Percentiles rank a stretch among this genome's conserved stretches.
These are phyloP conservation scores for Megaceryle maxima DNA, from an alignment of 2,113 vertebrate species.

Conservation along the genomic window DNA sequence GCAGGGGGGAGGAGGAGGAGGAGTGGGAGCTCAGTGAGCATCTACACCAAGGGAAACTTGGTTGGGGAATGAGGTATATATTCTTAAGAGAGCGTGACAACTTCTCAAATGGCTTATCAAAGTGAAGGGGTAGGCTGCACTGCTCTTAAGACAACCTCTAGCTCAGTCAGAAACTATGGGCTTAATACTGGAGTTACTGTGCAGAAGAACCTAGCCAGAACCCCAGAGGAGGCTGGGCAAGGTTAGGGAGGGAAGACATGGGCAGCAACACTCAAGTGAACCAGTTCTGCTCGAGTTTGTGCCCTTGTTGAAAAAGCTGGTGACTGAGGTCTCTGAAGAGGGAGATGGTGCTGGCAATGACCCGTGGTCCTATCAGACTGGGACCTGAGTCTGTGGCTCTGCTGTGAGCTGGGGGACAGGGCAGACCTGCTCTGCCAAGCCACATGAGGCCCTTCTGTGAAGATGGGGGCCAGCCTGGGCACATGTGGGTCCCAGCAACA, in stretches of 20 bases:
- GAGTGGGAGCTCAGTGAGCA: background rate
- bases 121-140: background rate
- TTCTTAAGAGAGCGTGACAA: background rate
- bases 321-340: background rate
- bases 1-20: background rate
- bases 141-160: background rate
- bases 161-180: background rate
- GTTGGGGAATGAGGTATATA: background rate
- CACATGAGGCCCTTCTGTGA: rapidly evolving
- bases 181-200: background rate
- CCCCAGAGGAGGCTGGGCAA: background rate
- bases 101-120: slow-evolving; percentile 8
- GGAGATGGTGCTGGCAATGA: background rate
- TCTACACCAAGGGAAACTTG: background rate
- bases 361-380: background rate
- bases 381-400: background rate
- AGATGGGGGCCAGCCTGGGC: background rate
- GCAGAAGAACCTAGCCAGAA: background rate
- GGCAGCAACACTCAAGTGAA: background rate
- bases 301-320: background rate
- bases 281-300: background rate
- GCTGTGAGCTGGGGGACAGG: rapidly evolving
- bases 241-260: background rate
- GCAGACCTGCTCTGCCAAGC: background rate
- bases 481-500: rapidly evolving